phyloP scores from a whole-genome alignment of 2,888 invertebrate species.

The Aporophyla lueneburgensis region DNA sequence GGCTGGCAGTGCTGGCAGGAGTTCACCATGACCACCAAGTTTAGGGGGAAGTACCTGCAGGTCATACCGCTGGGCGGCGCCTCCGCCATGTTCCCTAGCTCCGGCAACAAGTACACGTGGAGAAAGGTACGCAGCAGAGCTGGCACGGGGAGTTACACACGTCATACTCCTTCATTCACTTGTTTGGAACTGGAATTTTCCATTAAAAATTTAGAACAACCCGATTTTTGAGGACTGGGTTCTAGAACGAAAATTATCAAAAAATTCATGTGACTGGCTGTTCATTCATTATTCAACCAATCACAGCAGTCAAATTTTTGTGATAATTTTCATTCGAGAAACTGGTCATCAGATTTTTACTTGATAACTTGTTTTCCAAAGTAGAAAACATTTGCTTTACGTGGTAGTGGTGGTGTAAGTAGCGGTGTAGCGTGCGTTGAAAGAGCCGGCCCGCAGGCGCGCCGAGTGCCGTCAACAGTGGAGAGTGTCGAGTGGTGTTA shows the following conservation, averaged over 20 bases:
- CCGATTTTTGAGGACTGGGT: neutral
- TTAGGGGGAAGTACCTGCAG: slow-evolving; percentile 99
- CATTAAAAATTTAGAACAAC: neutral
- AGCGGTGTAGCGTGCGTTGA: slow-evolving; percentile 3
- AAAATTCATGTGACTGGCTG: neutral
- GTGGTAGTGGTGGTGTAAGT: slow-evolving; percentile 11
- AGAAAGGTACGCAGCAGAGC: slow-evolving; percentile 92
- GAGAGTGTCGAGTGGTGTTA: slow-evolving; percentile 93
- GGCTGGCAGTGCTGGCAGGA: slow-evolving; percentile 99
- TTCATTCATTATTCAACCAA: neutral
- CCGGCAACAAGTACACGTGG: slow-evolving; percentile 98
- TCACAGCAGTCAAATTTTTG: neutral
- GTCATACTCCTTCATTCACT: neutral
- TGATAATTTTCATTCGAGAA: neutral
- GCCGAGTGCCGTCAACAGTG: slow-evolving; percentile 92
- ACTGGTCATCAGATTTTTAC: neutral
- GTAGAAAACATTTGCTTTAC: slow-evolving; percentile 10
- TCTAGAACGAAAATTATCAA: neutral
- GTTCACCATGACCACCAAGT: slow-evolving; percentile 99
- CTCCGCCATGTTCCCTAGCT: slow-evolving; percentile 92
- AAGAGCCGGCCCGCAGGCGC: slow-evolving; percentile 66
- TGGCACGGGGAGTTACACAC: slow-evolving; percentile 8
- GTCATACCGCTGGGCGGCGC: slow-evolving; percentile 94
- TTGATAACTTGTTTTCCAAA: neutral
- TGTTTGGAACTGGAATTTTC: neutral